A percentile compares a stretch with the other conserved stretches of the same genome.
These are phyloP conservation scores for Trimorus sp. DNA, from an alignment of 2,888 invertebrate genomes.

Conservation along the genomic window DNA sequence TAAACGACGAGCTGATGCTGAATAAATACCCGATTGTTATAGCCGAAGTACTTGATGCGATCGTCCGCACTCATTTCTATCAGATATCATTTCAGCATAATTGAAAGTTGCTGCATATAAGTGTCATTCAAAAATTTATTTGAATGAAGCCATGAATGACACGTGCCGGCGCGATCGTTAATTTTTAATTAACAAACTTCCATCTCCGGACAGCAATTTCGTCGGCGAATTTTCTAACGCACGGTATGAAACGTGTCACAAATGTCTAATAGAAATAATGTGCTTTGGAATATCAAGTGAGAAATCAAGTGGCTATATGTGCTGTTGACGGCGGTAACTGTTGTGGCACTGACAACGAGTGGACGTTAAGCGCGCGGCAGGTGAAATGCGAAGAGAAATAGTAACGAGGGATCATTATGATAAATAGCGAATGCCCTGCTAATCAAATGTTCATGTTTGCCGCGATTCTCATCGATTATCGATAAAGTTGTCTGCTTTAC, in stretches of 20 bases:
- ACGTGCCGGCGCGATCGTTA: conserved; percentile 11
- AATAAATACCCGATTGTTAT: conserved; percentile 9
- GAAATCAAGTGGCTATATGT: conserved; percentile 60
- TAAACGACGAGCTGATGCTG: background rate
- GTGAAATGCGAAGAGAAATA: conserved; percentile 52
- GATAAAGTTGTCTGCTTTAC: conserved; percentile 24
- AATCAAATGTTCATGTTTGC: conserved; percentile 65
- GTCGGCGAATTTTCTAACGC: conserved; percentile 31
- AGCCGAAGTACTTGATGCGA: background rate
- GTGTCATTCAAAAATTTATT: conserved; percentile 23
- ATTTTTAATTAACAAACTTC: conserved; percentile 47
- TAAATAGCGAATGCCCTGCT: conserved; percentile 64
- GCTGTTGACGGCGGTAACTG: conserved; percentile 55
- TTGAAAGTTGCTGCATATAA: conserved; percentile 8
- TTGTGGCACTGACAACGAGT: conserved; percentile 56
- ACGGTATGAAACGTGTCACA: conserved; percentile 56
- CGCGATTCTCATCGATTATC: conserved; percentile 39
- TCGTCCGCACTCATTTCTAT: conserved; percentile 8
- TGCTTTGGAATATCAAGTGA: conserved; percentile 56
- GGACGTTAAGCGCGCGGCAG: conserved; percentile 45
- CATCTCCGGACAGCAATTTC: conserved; percentile 24
- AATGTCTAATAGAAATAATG: conserved; percentile 62
- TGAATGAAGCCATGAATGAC: conserved; percentile 7
- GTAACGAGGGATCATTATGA: conserved; percentile 61
- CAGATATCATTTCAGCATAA: conserved; percentile 11